These are phyloP conservation scores for Pangasius djambal DNA, from an alignment of 2,797 vertebrate species.

Conservation along the genomic window DNA sequence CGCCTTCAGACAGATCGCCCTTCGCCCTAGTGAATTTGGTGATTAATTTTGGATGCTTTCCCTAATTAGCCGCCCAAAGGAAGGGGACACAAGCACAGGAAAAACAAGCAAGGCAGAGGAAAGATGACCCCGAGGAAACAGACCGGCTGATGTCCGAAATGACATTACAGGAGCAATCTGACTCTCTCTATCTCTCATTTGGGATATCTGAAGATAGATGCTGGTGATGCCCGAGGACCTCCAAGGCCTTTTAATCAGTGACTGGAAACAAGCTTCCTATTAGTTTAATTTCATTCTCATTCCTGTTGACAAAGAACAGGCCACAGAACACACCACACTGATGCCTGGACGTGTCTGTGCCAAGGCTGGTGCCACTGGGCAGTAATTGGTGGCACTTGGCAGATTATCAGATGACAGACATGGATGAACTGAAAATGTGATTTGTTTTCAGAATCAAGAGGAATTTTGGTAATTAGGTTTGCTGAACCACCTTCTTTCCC, in stretches of 20 bases:
- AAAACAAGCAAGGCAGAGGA: constrained; percentile 84
- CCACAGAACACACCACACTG: constrained; percentile 87
- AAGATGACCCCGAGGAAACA: constrained; percentile 94
- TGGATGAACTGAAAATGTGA: constrained; percentile 78
- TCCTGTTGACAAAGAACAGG: constrained; percentile 81
- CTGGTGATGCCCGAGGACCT: constrained; percentile 91
- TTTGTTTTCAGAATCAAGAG: constrained; percentile 81
- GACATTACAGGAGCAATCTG: constrained; percentile 89
- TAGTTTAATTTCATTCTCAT: constrained; percentile 95
- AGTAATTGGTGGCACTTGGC: constrained; percentile 89
- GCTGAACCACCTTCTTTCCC: constrained; percentile 69
- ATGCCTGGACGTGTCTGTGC: constrained; percentile 79
- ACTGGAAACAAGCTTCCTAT: constrained; percentile 88
- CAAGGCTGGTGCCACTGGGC: constrained; percentile 80
- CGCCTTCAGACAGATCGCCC: constrained; percentile 96
- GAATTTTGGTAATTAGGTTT: constrained; percentile 81
- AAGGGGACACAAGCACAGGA: constrained; percentile 83
- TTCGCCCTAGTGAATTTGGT: constrained; percentile 98
- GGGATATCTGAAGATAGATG: constrained; percentile 80
- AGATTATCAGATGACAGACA: constrained; percentile 88
- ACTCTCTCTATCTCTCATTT: constrained; percentile 62
- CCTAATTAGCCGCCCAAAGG: constrained; percentile 99
- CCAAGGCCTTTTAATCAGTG: constrained; percentile 91
- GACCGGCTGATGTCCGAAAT: constrained; percentile 85
- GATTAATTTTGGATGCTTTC: constrained; percentile 98